These are phyloP conservation scores for Acipenser ruthenus DNA, from an alignment of 2,797 vertebrate species.

Conservation along the genomic window DNA sequence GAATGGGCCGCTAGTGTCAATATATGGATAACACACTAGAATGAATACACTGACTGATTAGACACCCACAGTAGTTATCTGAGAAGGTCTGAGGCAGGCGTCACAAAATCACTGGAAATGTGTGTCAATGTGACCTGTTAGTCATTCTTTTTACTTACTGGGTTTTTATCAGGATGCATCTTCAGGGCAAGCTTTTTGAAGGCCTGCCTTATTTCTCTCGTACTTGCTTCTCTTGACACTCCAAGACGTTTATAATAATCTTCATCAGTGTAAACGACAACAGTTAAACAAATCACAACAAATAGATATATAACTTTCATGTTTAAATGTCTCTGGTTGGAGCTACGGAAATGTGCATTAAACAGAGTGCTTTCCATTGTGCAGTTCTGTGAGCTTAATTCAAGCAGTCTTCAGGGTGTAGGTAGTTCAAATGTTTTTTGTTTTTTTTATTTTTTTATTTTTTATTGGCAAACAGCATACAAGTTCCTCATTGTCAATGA, in stretches of 20 bases:
- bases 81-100: too few species aligned
- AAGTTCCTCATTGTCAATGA: too few species aligned
- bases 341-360: conserved; percentile 26
- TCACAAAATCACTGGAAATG: not conserved
- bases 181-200: conserved; percentile 93
- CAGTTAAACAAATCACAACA: conserved; percentile 41
- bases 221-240: conserved; percentile 75
- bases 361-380: conserved; percentile 43
- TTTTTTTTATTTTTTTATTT: too few species aligned
- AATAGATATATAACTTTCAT: conserved; percentile 39
- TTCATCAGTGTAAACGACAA: conserved; percentile 52
- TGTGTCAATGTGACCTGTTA: not conserved
- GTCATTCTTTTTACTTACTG: conserved; percentile 52
- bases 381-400: conserved; percentile 19
- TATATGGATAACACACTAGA: not conserved
- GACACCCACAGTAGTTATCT: too few species aligned
- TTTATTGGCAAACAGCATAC: too few species aligned
- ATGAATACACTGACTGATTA: too few species aligned
- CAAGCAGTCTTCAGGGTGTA: conserved; percentile 21
- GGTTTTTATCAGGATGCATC: conserved; percentile 96
- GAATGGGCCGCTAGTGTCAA: not conserved
- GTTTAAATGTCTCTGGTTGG: conserved; percentile 26
- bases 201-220: conserved; percentile 85
- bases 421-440: not conserved
- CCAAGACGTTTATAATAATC: conserved; percentile 85